Percentiles rank a stretch among this genome's conserved stretches.
These are phyloP conservation scores for Ormyrus nitidulus DNA, from an alignment of 2,888 invertebrate genomes.

Conservation along the genomic window DNA sequence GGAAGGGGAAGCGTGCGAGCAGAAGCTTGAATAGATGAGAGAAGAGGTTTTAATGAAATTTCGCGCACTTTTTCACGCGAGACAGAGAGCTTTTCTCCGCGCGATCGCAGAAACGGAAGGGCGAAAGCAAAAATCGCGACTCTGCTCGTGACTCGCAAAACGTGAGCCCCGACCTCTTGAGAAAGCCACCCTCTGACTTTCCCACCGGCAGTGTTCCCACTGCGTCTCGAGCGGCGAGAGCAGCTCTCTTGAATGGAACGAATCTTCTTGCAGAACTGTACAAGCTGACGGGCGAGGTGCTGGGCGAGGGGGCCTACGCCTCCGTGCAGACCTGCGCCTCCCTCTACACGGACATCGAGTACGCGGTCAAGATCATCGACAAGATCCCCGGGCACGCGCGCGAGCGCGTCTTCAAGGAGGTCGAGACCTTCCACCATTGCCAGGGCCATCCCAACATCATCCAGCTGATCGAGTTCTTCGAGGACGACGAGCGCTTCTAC, in stretches of 20 bases:
- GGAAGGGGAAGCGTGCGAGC: too few species aligned
- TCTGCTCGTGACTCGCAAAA: too few species aligned
- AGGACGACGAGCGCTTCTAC: constrained; percentile 97
- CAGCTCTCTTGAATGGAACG: too few species aligned
- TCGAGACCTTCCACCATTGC: constrained; percentile 99
- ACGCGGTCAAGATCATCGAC: constrained; percentile 98
- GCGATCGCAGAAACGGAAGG: too few species aligned
- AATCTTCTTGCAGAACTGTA: constrained; percentile 86
- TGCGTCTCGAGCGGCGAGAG: too few species aligned
- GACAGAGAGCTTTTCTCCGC: too few species aligned
- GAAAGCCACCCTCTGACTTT: too few species aligned
- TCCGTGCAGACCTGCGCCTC: constrained; percentile 96
- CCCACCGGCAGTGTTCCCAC: too few species aligned
- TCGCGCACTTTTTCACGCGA: too few species aligned
- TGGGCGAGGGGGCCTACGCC: constrained; percentile 98
- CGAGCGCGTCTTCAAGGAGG: constrained; percentile 96
- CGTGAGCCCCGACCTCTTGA: too few species aligned
- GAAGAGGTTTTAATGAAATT: too few species aligned
- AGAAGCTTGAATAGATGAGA: too few species aligned
- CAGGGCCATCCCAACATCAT: constrained; percentile 98
- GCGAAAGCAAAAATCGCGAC: not conserved
- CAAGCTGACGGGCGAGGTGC: constrained; percentile 94
- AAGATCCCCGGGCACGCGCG: constrained; percentile 96
- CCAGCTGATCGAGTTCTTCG: constrained; percentile 97
- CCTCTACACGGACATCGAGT: constrained; percentile 93